Evolutionary conservation across 2,113 vertebrate species (phyloP).

Genomic region (Atractosteus spatula): DNA sequence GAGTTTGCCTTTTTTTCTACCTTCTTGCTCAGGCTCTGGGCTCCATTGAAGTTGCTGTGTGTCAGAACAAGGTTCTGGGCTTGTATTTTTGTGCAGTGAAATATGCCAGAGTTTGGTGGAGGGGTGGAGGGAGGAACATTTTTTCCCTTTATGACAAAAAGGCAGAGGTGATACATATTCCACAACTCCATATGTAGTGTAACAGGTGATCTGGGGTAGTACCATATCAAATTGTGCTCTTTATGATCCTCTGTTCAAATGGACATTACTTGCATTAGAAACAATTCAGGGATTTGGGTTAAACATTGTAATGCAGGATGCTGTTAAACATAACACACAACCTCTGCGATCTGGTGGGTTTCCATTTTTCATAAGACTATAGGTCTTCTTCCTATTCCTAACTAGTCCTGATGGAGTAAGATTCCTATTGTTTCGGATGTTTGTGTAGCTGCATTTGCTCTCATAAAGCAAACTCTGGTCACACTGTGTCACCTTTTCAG

Average conservation of each 20-base stretch:
- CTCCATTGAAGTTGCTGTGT: conserved; percentile 30
- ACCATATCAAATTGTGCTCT: conserved; percentile 9
- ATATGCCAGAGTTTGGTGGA: conserved; percentile 16
- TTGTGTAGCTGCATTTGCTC: neutral
- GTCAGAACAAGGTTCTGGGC: conserved; percentile 27
- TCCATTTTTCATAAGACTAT: too few species aligned
- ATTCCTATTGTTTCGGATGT: neutral
- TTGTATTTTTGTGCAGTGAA: neutral
- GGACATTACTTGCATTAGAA: conserved; percentile 33
- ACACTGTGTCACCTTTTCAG: too few species aligned
- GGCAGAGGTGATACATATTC: neutral
- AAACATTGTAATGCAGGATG: neutral
- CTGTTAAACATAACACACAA: neutral
- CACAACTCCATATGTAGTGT: neutral
- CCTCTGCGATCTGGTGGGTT: too few species aligned
- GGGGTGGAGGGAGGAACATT: neutral
- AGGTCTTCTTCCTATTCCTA: too few species aligned
- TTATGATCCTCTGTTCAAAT: conserved; percentile 22
- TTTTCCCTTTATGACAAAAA: too few species aligned
- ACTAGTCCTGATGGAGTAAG: neutral
- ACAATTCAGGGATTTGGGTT: conserved; percentile 37
- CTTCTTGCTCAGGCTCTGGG: conserved; percentile 21
- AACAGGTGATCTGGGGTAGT: neutral
- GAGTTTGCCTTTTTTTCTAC: conserved; percentile 18
- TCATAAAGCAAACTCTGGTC: neutral